Evolutionary conservation across 2,113 vertebrate genomes (phyloP).

Genomic region (Tringa solitaria): DNA sequence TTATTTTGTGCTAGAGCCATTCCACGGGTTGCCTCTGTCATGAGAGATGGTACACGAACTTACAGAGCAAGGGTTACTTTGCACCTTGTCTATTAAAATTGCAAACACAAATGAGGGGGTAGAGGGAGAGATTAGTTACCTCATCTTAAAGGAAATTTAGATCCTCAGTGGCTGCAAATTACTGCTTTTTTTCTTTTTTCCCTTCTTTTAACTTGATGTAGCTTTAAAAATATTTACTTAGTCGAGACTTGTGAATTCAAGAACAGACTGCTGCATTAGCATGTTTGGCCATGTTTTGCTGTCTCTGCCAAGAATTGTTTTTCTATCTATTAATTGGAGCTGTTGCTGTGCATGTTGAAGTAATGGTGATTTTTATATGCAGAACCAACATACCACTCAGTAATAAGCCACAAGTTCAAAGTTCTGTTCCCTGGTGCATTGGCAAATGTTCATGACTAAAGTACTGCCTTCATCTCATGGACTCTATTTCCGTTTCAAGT

Average conservation of each 20-base stretch:
- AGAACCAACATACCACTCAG: not conserved
- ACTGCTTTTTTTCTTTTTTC: not conserved
- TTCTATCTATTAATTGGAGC: slow-evolving; percentile 43
- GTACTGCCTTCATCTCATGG: not conserved
- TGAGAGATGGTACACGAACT: not conserved
- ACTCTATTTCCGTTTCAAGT: not conserved
- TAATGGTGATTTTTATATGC: slow-evolving; percentile 43
- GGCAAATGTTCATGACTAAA: not conserved
- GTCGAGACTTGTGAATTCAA: slow-evolving; percentile 3
- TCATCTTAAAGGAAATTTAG: not conserved
- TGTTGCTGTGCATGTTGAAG: slow-evolving; percentile 20
- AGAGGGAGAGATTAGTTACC: not conserved
- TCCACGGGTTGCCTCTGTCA: not conserved
- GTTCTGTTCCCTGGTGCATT: not conserved
- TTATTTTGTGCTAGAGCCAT: not conserved
- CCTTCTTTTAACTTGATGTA: not conserved
- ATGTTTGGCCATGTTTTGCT: slow-evolving; percentile 49
- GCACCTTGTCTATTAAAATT: not conserved
- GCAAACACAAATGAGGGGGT: not conserved
- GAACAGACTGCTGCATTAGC: slow-evolving; percentile 49
- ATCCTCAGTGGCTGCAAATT: not conserved
- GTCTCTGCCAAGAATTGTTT: slow-evolving; percentile 49
- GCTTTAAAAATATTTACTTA: slow-evolving; percentile 18
- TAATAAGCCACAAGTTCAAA: slow-evolving; percentile 49
- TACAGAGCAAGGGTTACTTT: not conserved